These are phyloP conservation scores for Procambarus virginalis DNA, from an alignment of 1,140 invertebrate genomes.

Conservation along the genomic window DNA sequence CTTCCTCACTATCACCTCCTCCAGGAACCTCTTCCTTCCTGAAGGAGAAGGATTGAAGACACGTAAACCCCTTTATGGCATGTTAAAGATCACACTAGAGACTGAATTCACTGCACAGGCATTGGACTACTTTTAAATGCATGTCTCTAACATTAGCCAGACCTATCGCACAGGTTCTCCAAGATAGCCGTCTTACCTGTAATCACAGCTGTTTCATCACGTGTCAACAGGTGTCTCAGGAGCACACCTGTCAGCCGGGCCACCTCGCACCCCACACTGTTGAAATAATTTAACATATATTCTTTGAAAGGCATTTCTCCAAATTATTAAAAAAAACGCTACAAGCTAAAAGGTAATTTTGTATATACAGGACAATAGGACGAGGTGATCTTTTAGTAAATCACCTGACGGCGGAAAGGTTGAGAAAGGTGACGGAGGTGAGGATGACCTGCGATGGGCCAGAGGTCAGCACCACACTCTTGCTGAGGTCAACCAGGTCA, in stretches of 20 bases:
- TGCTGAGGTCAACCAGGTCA: background rate
- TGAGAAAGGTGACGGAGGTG: background rate
- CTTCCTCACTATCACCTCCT: background rate
- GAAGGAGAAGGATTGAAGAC: no score
- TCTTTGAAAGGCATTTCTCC: no score
- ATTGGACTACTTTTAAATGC: no score
- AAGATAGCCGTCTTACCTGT: background rate
- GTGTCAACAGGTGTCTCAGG: background rate
- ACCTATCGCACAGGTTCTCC: no score
- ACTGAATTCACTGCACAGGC: no score
- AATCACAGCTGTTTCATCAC: background rate
- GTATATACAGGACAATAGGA: no score
- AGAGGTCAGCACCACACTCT: background rate
- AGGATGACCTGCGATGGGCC: background rate
- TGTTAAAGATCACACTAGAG: no score
- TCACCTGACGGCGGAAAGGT: background rate
- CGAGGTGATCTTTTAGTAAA: no score
- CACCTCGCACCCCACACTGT: background rate
- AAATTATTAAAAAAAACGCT: background rate
- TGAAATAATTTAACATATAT: no score
- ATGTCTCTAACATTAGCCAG: no score
- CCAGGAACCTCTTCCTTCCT: constrained; percentile 17
- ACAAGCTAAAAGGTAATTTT: no score
- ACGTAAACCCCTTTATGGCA: no score
- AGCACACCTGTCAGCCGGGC: background rate